Evolutionary conservation across 2,888 invertebrate species (phyloP), one percentile per base, ranked within the genome.

Genomic region (Helleia helle): DNA sequence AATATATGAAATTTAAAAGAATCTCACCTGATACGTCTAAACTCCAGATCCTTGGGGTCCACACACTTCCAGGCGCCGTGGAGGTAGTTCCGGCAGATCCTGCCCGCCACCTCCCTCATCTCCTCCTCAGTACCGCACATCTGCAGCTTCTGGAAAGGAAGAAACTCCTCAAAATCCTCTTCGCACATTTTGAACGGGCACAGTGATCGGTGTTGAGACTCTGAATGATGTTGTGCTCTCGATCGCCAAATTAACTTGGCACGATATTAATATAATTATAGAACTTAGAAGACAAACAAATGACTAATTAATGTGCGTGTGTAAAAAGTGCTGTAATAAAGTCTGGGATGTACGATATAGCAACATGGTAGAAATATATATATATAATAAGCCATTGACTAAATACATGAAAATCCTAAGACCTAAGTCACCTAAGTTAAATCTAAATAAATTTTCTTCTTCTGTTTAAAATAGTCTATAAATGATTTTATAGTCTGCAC

Each of bases 1-100:
- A n/a, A n/a, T n/a, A n/a, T n/a, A n/a, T n/a, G n/a, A n/a, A n/a
- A n/a, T n/a, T n/a, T n/a, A n/a, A n/a, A n/a, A n/a, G n/a, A n/a
- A n/a, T n/a, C 87, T 75, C 58, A 96, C 96, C 94, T 95, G 68
- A 96, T 93, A 55, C 93, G 88, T 58, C 91, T 93, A 45, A 96
- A 91, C 18, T 91, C 87, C 57, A 97, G 89, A 44, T 93, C 92
- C 6, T 90, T 86, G 0, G 92, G 86, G 5, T 90, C 89, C 15
- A 96, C 92, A 17, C 89, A 90, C 73, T 94, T 95, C 97, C 97
- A 97, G 3, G 92, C 90, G 1, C 96, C 97, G 52, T 93, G 91
- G 36, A 97, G 87, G 68, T 95, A 96, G 74, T 96, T 95, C 54
- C 93, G 88, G 75, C 96, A 96, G 53, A 96, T 93, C 57, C 92